Evolutionary conservation across 2,113 vertebrate species (phyloP).

Genomic region (Epinephelus moara): DNA sequence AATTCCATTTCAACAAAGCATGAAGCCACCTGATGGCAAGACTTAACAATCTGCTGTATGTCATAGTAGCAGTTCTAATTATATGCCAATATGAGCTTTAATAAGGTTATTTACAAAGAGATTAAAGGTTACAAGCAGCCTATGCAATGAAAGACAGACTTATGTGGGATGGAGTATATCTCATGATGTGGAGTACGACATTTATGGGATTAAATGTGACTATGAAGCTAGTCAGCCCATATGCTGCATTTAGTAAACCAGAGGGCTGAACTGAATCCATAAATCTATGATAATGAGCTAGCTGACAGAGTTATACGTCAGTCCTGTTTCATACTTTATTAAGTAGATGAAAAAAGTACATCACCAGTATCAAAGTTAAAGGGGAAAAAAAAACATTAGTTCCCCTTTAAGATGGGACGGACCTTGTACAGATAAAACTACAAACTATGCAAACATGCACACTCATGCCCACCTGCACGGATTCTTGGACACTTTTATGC

Average conservation of each 20-base stretch:
- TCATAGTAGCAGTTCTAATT: constrained; percentile 45
- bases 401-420: neutral
- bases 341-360: neutral
- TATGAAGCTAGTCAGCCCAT: constrained; percentile 51
- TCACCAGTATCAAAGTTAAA: constrained; percentile 1
- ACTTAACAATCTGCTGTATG: constrained; percentile 45
- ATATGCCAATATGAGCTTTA: constrained; percentile 35
- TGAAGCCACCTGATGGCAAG: constrained; percentile 24
- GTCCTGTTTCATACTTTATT: too few species aligned
- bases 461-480: neutral
- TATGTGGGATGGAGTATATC: constrained; percentile 37
- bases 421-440: neutral
- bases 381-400: too few species aligned
- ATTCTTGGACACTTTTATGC: neutral
- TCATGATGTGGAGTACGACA: constrained; percentile 45
- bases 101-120: constrained; percentile 46
- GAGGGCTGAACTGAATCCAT: constrained; percentile 31
- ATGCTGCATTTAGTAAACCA: constrained; percentile 56
- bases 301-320: neutral
- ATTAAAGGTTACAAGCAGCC: constrained; percentile 45
- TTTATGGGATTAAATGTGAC: constrained; percentile 64
- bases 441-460: neutral
- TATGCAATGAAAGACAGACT: constrained; percentile 24
- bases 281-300: constrained; percentile 52
- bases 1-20: constrained; percentile 6